Percentiles rank a stretch among this genome's conserved stretches.
phyloP scores from a whole-genome alignment of 2,113 vertebrate genomes.

The Nycticebus coucang region DNA sequence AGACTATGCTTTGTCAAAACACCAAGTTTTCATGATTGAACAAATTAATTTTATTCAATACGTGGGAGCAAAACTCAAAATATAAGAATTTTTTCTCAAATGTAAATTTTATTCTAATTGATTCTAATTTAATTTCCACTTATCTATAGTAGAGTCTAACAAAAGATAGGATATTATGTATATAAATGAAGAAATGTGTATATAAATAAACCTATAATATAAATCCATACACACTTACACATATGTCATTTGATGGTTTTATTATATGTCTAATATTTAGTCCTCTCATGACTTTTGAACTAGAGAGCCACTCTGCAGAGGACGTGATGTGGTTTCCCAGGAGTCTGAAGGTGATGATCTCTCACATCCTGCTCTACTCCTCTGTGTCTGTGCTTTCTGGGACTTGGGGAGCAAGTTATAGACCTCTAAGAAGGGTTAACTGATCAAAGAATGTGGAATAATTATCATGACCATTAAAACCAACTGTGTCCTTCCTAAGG shows the following conservation, averaged over 20 bases:
- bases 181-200: background rate
- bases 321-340: background rate
- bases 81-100: background rate
- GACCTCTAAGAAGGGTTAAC: background rate
- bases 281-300: background rate
- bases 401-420: background rate
- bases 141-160: background rate
- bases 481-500: background rate
- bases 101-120: background rate
- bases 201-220: background rate
- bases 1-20: background rate
- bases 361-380: background rate
- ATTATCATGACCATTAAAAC: background rate
- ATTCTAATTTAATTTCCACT: background rate
- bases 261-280: background rate
- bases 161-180: background rate
- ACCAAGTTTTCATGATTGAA: background rate
- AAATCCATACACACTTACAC: background rate
- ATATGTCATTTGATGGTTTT: background rate
- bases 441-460: background rate
- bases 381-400: background rate
- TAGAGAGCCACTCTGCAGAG: background rate
- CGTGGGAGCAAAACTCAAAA: background rate
- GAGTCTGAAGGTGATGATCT: background rate
- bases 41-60: slow-evolving; percentile 5